A percentile compares a stretch with the other conserved stretches of the same genome.
These are phyloP conservation scores for Cetoscarus ocellatus DNA, from an alignment of 2,797 vertebrate genomes.

Conservation along the genomic window DNA sequence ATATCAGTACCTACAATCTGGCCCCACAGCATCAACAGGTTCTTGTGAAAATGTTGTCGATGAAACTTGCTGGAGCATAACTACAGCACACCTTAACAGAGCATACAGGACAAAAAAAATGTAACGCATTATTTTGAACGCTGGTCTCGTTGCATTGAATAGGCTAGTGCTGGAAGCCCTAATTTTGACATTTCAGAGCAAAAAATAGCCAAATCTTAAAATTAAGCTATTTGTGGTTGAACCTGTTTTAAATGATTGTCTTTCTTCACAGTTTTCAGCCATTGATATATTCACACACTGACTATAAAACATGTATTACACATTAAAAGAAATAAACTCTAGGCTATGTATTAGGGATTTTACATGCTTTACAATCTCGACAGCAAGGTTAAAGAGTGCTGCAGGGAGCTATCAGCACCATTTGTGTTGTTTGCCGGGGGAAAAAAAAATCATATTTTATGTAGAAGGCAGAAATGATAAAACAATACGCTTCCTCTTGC, in stretches of 20 bases:
- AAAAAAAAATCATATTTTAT: conserved; percentile 30
- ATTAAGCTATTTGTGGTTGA: not conserved
- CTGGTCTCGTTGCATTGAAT: too few relatives aligned
- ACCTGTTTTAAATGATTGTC: conserved; percentile 4
- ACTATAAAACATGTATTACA: conserved; percentile 8
- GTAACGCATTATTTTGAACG: too few relatives aligned
- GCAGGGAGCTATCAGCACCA: conserved; percentile 29
- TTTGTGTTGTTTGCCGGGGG: conserved; percentile 29
- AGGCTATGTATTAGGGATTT: not conserved
- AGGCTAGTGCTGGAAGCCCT: too few relatives aligned
- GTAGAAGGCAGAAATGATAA: conserved; percentile 18
- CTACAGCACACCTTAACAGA: too few relatives aligned
- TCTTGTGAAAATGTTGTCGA: too few relatives aligned
- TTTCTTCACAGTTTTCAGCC: not conserved
- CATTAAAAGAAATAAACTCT: conserved; percentile 15
- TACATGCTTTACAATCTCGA: conserved; percentile 2
- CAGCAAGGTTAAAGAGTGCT: conserved; percentile 34
- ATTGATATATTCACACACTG: not conserved
- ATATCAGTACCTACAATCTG: too few relatives aligned
- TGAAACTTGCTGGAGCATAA: too few relatives aligned
- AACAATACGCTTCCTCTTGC: conserved; percentile 23
- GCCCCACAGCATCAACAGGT: too few relatives aligned
- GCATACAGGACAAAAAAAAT: too few relatives aligned
- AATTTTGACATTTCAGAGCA: too few relatives aligned
- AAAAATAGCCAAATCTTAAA: too few relatives aligned